Conservation (phyloP, 1,140 invertebrate species). For the Sweltsa coloradensis region DNA sequence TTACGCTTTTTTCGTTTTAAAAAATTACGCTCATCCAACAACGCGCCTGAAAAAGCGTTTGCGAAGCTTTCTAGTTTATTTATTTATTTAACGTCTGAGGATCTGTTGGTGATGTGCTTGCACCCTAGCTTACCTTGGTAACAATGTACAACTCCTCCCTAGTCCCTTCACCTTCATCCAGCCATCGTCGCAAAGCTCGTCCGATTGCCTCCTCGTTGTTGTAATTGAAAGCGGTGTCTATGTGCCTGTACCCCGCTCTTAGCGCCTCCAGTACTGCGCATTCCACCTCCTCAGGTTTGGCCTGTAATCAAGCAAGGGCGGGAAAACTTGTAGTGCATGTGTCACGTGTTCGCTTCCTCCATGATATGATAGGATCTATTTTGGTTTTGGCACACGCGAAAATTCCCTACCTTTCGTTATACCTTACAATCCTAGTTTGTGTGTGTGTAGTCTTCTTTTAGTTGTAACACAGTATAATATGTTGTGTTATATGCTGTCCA, state of each 20-base stretch:
- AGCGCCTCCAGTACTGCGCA: constrained; percentile 48
- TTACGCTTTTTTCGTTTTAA: too few relatives aligned
- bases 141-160: constrained; percentile 70
- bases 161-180: constrained; percentile 49
- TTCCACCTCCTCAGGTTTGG: constrained; percentile 56
- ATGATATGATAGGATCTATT: too few relatives aligned
- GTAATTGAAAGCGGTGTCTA: constrained; percentile 72
- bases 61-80: too few relatives aligned
- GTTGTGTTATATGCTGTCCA: neutral
- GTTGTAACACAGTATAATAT: neutral
- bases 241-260: constrained; percentile 55
- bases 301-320: constrained; percentile 38
- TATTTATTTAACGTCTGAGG: too few relatives aligned
- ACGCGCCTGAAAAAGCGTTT: too few relatives aligned
- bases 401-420: neutral
- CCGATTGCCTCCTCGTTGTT: constrained; percentile 72
- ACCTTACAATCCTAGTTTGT: neutral
- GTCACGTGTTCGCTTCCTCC: too few relatives aligned
- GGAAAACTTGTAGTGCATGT: too few relatives aligned
- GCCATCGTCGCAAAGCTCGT: constrained; percentile 56
- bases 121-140: constrained; percentile 67
- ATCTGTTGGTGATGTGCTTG: too few relatives aligned
- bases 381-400: too few relatives aligned
- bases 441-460: neutral
- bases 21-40: too few relatives aligned